A percentile compares a stretch with the other conserved stretches of the same genome.
These are phyloP conservation scores for Melinaea menophilus DNA, from an alignment of 2,888 invertebrate species.

Conservation along the genomic window DNA sequence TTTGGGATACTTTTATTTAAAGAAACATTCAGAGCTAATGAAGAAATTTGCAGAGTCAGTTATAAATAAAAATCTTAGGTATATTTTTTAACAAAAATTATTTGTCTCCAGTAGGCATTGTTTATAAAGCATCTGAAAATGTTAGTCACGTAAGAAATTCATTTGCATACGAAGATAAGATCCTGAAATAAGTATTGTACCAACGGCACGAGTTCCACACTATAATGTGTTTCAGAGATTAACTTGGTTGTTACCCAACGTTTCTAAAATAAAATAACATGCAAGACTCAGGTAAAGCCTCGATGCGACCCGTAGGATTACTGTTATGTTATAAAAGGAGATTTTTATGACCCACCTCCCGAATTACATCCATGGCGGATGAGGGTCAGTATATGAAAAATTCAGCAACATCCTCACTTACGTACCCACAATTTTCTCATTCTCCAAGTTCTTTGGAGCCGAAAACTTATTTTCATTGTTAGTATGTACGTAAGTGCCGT, in stretches of 20 bases:
- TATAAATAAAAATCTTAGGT: no score
- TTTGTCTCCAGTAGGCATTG: background rate
- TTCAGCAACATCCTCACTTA: conserved; percentile 14
- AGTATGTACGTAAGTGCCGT: conserved; percentile 3
- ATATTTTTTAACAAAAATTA: background rate
- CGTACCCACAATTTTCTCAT: conserved; percentile 14
- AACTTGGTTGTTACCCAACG: conserved; percentile 18
- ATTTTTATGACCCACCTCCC: conserved; percentile 37
- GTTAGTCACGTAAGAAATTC: conserved; percentile 13
- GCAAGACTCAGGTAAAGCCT: background rate
- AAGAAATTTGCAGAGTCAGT: no score
- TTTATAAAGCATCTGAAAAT: conserved; percentile 6
- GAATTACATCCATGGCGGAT: conserved; percentile 36
- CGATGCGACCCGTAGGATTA: conserved; percentile 10
- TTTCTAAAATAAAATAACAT: conserved; percentile 6
- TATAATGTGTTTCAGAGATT: conserved; percentile 15
- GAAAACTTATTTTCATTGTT: conserved; percentile 18
- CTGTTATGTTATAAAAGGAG: conserved; percentile 28
- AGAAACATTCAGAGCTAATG: no score
- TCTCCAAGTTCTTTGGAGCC: conserved; percentile 14
- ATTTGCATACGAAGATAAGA: conserved; percentile 25
- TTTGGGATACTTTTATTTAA: no score
- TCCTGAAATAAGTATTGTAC: conserved; percentile 16
- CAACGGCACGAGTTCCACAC: conserved; percentile 12
- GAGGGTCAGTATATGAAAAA: conserved; percentile 25